These are phyloP conservation scores for Chaetophractus vellerosus DNA, from an alignment of 2,797 vertebrate genomes.

Conservation along the genomic window DNA sequence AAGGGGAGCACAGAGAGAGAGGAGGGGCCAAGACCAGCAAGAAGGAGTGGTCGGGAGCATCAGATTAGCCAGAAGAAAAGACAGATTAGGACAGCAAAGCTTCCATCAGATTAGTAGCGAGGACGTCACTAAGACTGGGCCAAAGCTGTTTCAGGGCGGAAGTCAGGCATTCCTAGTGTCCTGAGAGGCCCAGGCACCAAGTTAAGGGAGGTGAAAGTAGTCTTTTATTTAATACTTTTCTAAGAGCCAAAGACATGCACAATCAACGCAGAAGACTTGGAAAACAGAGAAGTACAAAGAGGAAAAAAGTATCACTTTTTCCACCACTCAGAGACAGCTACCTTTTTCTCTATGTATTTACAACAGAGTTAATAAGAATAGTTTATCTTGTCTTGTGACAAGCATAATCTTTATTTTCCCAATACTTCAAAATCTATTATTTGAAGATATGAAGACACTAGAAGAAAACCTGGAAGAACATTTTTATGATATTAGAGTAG, in stretches of 20 bases:
- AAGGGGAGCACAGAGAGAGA: background rate
- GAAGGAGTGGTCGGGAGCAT: background rate
- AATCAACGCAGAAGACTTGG: conserved; percentile 45
- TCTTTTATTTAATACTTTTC: conserved; percentile 48
- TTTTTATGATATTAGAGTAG: conserved; percentile 47
- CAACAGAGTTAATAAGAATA: background rate
- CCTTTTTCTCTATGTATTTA: conserved; percentile 8
- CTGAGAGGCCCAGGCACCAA: background rate
- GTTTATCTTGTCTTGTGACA: background rate
- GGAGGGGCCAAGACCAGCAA: background rate
- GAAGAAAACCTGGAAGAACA: conserved; percentile 60
- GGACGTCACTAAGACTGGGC: background rate
- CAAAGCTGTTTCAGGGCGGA: background rate
- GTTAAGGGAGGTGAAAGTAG: conserved; percentile 39
- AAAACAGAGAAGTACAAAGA: conserved; percentile 52
- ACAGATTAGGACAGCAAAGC: background rate
- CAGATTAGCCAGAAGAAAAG: background rate
- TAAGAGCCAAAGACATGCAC: conserved; percentile 38
- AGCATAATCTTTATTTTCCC: conserved; percentile 39
- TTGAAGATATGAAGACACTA: conserved; percentile 23
- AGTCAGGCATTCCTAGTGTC: background rate
- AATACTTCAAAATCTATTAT: conserved; percentile 32
- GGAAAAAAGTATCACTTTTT: background rate
- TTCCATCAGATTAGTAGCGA: conserved; percentile 38
- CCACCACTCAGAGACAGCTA: background rate